Base-by-base conservation (phyloP, 2,113 vertebrate genomes). In the Marmota flaviventris region DNA sequence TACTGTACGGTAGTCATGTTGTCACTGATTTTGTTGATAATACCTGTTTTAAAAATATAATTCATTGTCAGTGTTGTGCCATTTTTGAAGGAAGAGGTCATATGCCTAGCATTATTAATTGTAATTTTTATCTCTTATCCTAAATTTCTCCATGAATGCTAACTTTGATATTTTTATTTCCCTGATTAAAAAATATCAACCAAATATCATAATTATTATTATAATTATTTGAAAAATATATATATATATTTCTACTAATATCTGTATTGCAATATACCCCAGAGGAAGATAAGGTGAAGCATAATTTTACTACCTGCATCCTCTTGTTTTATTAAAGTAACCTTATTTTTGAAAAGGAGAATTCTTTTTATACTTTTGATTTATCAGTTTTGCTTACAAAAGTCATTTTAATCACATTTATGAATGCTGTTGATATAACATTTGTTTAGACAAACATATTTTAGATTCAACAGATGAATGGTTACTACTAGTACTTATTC, bases 331-430 rank as follows among this genome's bases (percentile, higher is more conserved):
- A 70, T 73, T 89, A 34, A 56, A 85, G 3, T 89, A 78, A 69
- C 34, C 16, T 85, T 67, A 37, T 89, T 87, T 91, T 51, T 92
- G 13, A 85, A 75, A 89, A 53, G 7, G 34, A 88, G 16, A 72
- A 20, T 16, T 93, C 32, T 67, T 76, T 84, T 93, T 45, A 39
- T 45, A 18, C 37, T 78, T 78, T 86, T 67, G 12, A 4, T 63
- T 87, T 70, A 85, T 83, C 79, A 65, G 42, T 56, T 89, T 89
- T 84, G 75, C 25, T 90, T 89, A 76, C 8, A 72, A 82, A 89
- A 58, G 29, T 25, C 39, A 1, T 70, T 63, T 83, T 42, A 58
- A 61, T 91, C 86, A 58, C 4, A 70, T 83, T 86, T 87, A 17
- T 63, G 4, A 85, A 67, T 27, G 16, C 10, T 81, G 32, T 56